Evolutionary conservation across 1,140 invertebrate species (phyloP).

Genomic region (Oreohelix idahoensis): DNA sequence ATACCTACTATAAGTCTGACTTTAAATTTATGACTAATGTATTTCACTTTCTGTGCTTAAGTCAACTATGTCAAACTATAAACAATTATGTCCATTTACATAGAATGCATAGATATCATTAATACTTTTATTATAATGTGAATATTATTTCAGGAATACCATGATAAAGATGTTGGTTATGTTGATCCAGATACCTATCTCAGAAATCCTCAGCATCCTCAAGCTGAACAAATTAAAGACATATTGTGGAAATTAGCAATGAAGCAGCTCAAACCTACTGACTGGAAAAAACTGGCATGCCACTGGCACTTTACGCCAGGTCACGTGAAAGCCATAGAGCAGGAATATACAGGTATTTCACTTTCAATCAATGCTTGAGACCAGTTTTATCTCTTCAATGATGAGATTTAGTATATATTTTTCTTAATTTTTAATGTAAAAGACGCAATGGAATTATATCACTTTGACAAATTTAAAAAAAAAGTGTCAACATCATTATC

Average conservation of each 20-base stretch:
- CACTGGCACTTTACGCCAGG: slow-evolving; percentile 83
- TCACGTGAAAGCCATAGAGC: slow-evolving; percentile 83
- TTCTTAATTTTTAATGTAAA: too few relatives aligned
- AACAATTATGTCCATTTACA: not conserved
- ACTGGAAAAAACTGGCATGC: slow-evolving; percentile 83
- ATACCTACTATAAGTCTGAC: too few relatives aligned
- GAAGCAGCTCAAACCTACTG: slow-evolving; percentile 78
- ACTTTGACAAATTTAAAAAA: too few relatives aligned
- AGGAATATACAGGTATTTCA: slow-evolving; percentile 82
- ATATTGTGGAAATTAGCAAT: slow-evolving; percentile 80
- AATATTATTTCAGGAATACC: slow-evolving; percentile 54
- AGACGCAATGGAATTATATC: too few relatives aligned
- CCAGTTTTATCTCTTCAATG: too few relatives aligned
- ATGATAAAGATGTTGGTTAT: slow-evolving; percentile 62
- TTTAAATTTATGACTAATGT: too few relatives aligned
- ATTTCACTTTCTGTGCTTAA: not conserved
- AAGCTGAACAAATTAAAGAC: slow-evolving; percentile 69
- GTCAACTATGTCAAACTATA: not conserved
- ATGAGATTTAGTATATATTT: too few relatives aligned
- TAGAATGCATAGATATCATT: not conserved
- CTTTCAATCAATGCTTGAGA: too few relatives aligned
- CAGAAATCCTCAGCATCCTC: slow-evolving; percentile 58
- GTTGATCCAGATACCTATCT: slow-evolving; percentile 61
- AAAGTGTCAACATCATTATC: too few relatives aligned
- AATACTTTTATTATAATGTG: not conserved